These are phyloP conservation scores for Crioceris asparagi DNA, from an alignment of 2,888 invertebrate genomes.

Conservation along the genomic window DNA sequence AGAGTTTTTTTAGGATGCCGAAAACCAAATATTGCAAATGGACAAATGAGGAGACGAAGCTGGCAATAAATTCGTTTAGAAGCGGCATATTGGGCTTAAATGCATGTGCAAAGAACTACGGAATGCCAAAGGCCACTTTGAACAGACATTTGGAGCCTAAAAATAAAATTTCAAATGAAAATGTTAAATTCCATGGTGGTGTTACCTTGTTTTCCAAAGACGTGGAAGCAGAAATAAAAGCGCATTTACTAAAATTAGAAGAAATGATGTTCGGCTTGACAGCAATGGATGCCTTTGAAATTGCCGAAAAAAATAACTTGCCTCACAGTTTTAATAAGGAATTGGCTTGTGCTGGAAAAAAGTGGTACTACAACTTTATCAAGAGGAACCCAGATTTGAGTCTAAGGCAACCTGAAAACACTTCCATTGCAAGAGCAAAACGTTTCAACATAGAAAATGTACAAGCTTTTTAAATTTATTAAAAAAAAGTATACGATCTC, in stretches of 20 bases:
- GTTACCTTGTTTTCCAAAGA: not conserved
- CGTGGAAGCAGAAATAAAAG: constrained; percentile 1
- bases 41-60: too few species aligned
- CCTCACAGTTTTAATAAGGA: constrained; percentile 2
- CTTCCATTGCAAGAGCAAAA: not conserved
- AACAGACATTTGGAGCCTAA: too few species aligned
- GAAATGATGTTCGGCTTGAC: constrained; percentile 5
- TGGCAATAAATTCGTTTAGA: too few species aligned
- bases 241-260: not conserved
- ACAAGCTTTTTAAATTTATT: constrained; percentile 13
- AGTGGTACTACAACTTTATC: constrained; percentile 2
- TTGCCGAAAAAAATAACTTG: constrained; percentile 4
- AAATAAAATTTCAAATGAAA: too few species aligned
- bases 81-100: too few species aligned
- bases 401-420: not conserved
- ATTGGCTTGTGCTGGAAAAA: constrained; percentile 3
- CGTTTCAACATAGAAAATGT: constrained; percentile 16
- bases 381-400: not conserved
- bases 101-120: too few species aligned
- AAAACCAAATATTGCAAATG: too few species aligned
- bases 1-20: too few species aligned
- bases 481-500: constrained; percentile 15
- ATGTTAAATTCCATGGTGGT: too few species aligned
- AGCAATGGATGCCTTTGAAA: constrained; percentile 3
- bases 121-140: too few species aligned